These are phyloP conservation scores for Scomber scombrus DNA, from an alignment of 2,113 vertebrate species.

Conservation along the genomic window DNA sequence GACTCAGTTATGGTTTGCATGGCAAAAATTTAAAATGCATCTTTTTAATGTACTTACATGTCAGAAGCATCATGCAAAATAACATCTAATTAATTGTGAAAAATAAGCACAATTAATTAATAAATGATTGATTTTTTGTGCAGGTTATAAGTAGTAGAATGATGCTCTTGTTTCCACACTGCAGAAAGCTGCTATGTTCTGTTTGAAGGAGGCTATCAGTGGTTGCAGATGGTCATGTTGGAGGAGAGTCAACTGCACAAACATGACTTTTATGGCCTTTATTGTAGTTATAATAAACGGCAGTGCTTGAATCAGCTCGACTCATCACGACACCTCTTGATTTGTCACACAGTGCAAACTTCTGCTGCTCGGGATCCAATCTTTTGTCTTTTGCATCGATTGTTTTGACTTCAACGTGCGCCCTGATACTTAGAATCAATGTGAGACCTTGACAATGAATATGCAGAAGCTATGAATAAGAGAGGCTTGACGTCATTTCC, in stretches of 20 bases:
- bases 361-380: constrained; percentile 31
- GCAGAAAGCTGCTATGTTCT: neutral
- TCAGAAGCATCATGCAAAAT: neutral
- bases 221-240: neutral
- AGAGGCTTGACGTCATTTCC: constrained; percentile 74
- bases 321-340: constrained; percentile 6
- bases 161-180: neutral
- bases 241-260: neutral
- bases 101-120: neutral
- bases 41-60: neutral
- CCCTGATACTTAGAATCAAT: constrained; percentile 29
- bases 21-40: neutral
- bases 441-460: constrained; percentile 67
- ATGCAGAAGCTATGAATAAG: constrained; percentile 64
- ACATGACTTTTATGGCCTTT: neutral
- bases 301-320: neutral
- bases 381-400: constrained; percentile 13
- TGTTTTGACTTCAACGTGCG: constrained; percentile 27
- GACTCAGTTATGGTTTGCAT: constrained; percentile 11
- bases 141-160: neutral
- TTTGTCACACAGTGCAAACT: constrained; percentile 3
- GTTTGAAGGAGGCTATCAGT: neutral
- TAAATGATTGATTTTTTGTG: neutral
- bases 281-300: neutral
- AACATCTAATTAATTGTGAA: no score